These are phyloP conservation scores for Phylloscopus collybita DNA, from an alignment of 2,797 vertebrate genomes.

Conservation along the genomic window DNA sequence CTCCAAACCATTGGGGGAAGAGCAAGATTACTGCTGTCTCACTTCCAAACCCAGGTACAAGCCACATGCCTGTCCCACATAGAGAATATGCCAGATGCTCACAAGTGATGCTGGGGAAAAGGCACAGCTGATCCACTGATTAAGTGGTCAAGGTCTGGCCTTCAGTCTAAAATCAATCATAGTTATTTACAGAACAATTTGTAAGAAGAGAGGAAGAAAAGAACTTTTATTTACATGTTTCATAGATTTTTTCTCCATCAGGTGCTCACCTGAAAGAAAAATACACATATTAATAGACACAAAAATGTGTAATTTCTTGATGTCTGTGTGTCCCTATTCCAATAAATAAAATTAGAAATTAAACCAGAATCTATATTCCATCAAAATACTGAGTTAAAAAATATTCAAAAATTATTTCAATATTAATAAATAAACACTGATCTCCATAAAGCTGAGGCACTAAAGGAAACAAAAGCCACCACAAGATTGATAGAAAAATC, in stretches of 20 bases:
- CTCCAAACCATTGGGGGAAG: background rate
- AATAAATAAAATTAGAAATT: conserved; percentile 1
- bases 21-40: background rate
- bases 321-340: background rate
- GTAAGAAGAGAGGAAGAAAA: background rate
- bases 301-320: background rate
- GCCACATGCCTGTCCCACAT: background rate
- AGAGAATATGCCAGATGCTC: conserved; percentile 29
- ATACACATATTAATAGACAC: background rate
- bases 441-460: background rate
- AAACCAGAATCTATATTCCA: background rate
- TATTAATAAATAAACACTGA: background rate
- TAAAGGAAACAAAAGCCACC: background rate
- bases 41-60: background rate
- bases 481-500: background rate
- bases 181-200: conserved; percentile 14
- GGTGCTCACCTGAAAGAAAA: background rate
- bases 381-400: background rate
- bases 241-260: background rate
- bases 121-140: conserved; percentile 51
- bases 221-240: background rate
- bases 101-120: conserved; percentile 35
- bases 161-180: background rate
- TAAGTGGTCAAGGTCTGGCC: conserved; percentile 34
- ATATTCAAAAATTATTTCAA: background rate